Conservation (phyloP, 2,113 vertebrate species). For the Rousettus leschenaultii region DNA sequence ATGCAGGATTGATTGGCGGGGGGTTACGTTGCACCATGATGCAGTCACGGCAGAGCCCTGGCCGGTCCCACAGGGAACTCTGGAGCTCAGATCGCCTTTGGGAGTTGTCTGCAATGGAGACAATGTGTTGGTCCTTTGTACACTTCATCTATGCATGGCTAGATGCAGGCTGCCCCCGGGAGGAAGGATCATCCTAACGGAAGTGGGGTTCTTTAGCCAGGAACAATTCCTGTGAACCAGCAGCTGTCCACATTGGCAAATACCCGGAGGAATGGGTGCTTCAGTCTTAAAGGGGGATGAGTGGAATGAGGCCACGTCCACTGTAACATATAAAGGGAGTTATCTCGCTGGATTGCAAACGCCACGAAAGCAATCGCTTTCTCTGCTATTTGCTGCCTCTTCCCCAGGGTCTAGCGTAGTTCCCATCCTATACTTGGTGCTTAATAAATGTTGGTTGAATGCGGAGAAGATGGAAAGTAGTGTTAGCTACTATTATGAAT, state of each 20-base stretch:
- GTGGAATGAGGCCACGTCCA: neutral
- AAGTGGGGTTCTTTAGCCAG: neutral
- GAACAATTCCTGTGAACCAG: neutral
- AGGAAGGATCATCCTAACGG: neutral
- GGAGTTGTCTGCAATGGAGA: neutral
- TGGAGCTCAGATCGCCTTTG: neutral
- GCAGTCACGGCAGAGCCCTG: neutral
- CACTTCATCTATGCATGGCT: neutral
- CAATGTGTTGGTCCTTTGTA: neutral
- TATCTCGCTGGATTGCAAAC: neutral
- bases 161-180: neutral
- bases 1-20: no score
- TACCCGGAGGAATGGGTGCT: neutral
- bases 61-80: neutral
- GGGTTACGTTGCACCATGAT: neutral
- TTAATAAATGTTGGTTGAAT: neutral
- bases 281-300: accelerated
- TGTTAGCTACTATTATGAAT: neutral
- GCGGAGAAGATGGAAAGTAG: neutral
- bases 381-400: neutral
- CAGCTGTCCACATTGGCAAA: neutral
- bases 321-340: neutral
- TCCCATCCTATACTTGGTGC: neutral
- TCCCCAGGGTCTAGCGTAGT: neutral
- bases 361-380: neutral